Percentiles rank a stretch among this genome's conserved stretches.
Evolutionary conservation across 2,888 invertebrate genomes (phyloP).

Genomic region (Syritta pipiens): DNA sequence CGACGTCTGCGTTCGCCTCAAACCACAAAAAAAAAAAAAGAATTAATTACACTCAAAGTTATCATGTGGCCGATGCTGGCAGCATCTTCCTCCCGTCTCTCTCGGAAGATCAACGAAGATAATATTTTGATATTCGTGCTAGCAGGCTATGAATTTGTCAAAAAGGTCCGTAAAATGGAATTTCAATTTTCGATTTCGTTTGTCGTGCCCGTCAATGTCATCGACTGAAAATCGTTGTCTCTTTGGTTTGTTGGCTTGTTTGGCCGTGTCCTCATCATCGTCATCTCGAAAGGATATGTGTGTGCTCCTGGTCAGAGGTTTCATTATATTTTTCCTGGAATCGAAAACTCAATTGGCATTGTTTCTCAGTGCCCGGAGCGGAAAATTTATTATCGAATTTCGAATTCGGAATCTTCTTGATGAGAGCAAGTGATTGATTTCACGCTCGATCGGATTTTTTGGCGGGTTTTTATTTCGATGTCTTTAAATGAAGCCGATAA

Average conservation of each 20-base stretch:
- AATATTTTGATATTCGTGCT: slow-evolving; percentile 66
- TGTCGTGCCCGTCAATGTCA: slow-evolving; percentile 54
- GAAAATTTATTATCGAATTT: slow-evolving; percentile 51
- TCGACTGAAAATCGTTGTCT: slow-evolving; percentile 26
- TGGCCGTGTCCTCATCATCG: slow-evolving; percentile 35
- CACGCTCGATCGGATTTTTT: slow-evolving; percentile 53
- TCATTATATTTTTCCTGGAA: slow-evolving; percentile 62
- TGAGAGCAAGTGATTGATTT: slow-evolving; percentile 65
- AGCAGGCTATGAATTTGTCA: slow-evolving; percentile 66
- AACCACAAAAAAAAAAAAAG: too few species aligned
- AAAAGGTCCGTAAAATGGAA: slow-evolving; percentile 65
- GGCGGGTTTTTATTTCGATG: slow-evolving; percentile 36
- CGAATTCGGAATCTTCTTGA: slow-evolving; percentile 34
- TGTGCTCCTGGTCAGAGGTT: background rate
- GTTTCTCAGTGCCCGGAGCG: slow-evolving; percentile 24
- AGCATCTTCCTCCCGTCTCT: slow-evolving; percentile 3
- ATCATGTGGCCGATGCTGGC: slow-evolving; percentile 35
- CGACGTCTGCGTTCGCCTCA: background rate
- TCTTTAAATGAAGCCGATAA: background rate
- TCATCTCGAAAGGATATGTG: slow-evolving; percentile 18
- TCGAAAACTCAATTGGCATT: slow-evolving; percentile 43
- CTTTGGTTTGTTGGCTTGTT: too few species aligned
- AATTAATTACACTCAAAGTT: slow-evolving; percentile 64
- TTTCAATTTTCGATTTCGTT: slow-evolving; percentile 60
- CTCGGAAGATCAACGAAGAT: slow-evolving; percentile 53